phyloP scores from a whole-genome alignment of 1,140 invertebrate species.

The Cardiocondyla obscurior region DNA sequence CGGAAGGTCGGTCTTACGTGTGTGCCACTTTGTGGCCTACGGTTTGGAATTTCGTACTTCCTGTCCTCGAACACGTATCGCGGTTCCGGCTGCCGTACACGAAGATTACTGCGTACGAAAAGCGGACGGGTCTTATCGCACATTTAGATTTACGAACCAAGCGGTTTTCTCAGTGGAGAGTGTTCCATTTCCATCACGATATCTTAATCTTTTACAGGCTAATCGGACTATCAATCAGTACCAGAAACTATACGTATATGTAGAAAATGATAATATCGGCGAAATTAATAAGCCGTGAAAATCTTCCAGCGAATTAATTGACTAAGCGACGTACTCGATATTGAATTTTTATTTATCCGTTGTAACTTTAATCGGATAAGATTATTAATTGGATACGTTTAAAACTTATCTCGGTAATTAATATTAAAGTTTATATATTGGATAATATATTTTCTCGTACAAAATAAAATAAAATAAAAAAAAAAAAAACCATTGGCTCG shows the following conservation, averaged over 20 bases:
- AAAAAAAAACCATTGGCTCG: neutral
- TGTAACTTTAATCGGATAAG: too few relatives aligned
- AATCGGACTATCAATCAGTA: neutral
- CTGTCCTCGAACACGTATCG: slow-evolving; percentile 57
- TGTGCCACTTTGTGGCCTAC: slow-evolving; percentile 59
- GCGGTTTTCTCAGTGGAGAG: neutral
- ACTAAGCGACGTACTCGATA: too few relatives aligned
- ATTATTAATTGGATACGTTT: too few relatives aligned
- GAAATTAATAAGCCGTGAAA: too few relatives aligned
- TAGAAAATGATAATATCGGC: neutral
- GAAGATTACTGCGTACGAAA: slow-evolving; percentile 15
- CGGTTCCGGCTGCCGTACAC: slow-evolving; percentile 42
- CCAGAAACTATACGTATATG: neutral
- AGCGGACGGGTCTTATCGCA: neutral
- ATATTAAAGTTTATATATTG: neutral
- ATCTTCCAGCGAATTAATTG: too few relatives aligned
- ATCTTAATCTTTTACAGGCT: neutral
- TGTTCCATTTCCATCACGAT: neutral
- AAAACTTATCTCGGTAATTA: too few relatives aligned
- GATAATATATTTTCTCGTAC: neutral
- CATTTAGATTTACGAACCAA: neutral
- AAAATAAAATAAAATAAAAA: too few relatives aligned
- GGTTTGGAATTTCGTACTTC: slow-evolving; percentile 79
- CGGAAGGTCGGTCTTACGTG: slow-evolving; percentile 68
- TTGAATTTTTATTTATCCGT: too few relatives aligned